Percentiles rank a stretch among this genome's conserved stretches.
phyloP scores from a whole-genome alignment of 2,113 vertebrate genomes.

The Lasiurus cinereus region DNA sequence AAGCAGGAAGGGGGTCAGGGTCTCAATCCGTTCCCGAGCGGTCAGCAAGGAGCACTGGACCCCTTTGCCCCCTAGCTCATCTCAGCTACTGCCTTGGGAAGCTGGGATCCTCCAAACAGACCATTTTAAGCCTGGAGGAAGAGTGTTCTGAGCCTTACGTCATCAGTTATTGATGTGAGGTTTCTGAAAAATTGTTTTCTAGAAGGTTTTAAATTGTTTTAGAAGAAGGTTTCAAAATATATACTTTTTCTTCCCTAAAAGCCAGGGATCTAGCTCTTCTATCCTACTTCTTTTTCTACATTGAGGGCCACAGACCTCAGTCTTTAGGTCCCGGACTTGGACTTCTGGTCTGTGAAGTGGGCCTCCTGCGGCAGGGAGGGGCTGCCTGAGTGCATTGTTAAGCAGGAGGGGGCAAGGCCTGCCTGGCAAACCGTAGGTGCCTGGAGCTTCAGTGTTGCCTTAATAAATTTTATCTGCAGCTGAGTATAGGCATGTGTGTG shows the following conservation, averaged over 20 bases:
- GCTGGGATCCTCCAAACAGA: background rate
- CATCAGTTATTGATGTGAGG: background rate
- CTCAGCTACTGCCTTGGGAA: background rate
- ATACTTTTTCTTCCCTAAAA: background rate
- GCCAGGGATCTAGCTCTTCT: background rate
- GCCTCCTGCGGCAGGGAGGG: rapidly evolving
- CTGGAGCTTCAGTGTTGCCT: background rate
- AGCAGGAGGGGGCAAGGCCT: background rate
- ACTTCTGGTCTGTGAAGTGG: background rate
- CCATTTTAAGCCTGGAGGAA: background rate
- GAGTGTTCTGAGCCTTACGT: rapidly evolving
- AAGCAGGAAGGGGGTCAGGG: background rate
- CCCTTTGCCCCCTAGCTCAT: too few relatives aligned
- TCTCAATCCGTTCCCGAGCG: rapidly evolving
- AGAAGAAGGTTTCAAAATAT: background rate
- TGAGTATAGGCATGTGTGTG: rapidly evolving
- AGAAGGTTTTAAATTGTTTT: background rate
- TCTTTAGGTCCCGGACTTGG: background rate
- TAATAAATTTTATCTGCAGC: conserved; percentile 63
- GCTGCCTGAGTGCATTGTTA: rapidly evolving
- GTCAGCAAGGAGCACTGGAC: rapidly evolving
- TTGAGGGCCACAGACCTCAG: rapidly evolving
- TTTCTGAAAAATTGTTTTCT: background rate
- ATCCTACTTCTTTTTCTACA: background rate
- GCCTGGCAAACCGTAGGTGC: rapidly evolving